Percentiles rank a stretch among this genome's conserved stretches.
Evolutionary conservation across 2,888 invertebrate species (phyloP).

Genomic region (Pediacus dermestoides): DNA sequence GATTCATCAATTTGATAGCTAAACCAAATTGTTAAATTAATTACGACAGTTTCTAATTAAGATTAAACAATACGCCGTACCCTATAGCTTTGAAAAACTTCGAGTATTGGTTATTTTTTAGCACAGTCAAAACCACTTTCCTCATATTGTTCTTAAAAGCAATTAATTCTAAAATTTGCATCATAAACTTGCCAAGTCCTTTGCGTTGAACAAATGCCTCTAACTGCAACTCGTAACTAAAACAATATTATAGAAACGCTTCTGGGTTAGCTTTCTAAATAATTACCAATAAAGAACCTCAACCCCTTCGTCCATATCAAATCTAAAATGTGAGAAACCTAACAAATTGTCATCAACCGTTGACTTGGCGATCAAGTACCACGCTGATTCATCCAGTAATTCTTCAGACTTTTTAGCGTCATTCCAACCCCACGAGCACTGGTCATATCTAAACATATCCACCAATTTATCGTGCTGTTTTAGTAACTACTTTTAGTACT

Average conservation of each 20-base stretch:
- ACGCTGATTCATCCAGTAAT: slow-evolving; percentile 68
- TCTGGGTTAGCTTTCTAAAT: not conserved
- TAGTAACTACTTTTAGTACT: slow-evolving; percentile 38
- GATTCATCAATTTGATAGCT: slow-evolving; percentile 66
- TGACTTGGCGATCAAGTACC: slow-evolving; percentile 66
- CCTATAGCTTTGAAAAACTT: slow-evolving; percentile 74
- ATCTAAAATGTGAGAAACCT: slow-evolving; percentile 79
- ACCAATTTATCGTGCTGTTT: not conserved
- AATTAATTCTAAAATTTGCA: slow-evolving; percentile 72
- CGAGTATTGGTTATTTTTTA: slow-evolving; percentile 73
- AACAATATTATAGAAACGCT: slow-evolving; percentile 23
- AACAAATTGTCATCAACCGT: slow-evolving; percentile 54
- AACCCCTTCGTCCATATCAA: slow-evolving; percentile 75
- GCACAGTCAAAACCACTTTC: slow-evolving; percentile 78
- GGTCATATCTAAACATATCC: slow-evolving; percentile 56
- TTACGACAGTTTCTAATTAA: no score
- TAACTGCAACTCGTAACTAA: slow-evolving; percentile 85
- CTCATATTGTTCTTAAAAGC: slow-evolving; percentile 71
- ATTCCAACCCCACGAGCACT: slow-evolving; percentile 81
- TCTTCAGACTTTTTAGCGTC: slow-evolving; percentile 69
- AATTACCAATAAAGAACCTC: slow-evolving; percentile 76
- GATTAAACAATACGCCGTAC: slow-evolving; percentile 54
- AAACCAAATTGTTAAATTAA: no score
- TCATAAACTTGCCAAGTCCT: slow-evolving; percentile 79
- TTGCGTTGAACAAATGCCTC: slow-evolving; percentile 66